Evolutionary conservation across 2,888 invertebrate species (phyloP).

Genomic region (Torymus texanus): DNA sequence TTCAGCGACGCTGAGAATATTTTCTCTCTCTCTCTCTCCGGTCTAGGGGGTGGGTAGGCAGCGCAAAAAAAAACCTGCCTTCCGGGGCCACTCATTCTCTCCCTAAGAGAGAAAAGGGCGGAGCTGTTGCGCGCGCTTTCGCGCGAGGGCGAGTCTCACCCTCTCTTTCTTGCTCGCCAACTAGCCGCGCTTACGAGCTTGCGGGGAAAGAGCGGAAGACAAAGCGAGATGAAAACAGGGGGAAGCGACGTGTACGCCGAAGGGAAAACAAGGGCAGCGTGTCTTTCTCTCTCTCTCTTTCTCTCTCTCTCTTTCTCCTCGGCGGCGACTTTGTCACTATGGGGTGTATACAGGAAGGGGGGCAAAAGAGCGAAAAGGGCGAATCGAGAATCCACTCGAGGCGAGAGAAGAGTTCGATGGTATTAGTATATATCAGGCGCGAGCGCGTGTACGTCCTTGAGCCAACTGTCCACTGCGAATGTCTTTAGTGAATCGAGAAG

Average conservation of each 20-base stretch:
- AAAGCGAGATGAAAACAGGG: slow-evolving; percentile 24
- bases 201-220: slow-evolving; percentile 5
- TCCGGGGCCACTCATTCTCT: not conserved
- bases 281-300: not conserved
- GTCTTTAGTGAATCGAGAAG: not conserved
- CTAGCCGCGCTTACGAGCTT: slow-evolving; percentile 27
- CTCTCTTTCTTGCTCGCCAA: slow-evolving; percentile 16
- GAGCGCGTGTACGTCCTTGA: slow-evolving; percentile 5
- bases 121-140: slow-evolving; percentile 29
- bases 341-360: not conserved
- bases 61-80: slow-evolving; percentile 37
- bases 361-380: slow-evolving; percentile 14
- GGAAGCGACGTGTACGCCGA: slow-evolving; percentile 8
- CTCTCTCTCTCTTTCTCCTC: not conserved
- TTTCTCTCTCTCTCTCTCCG: not conserved
- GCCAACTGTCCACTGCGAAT: too few species aligned
- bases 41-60: too few species aligned
- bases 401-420: slow-evolving; percentile 23
- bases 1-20: slow-evolving; percentile 9
- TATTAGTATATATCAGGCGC: slow-evolving; percentile 1
- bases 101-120: slow-evolving; percentile 13
- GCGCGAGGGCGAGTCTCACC: not conserved
- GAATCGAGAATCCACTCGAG: slow-evolving; percentile 22
- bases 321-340: too few species aligned
- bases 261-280: slow-evolving; percentile 47